Evolutionary conservation across 1,140 invertebrate genomes (phyloP).

Genomic region (Coelopa frigida): DNA sequence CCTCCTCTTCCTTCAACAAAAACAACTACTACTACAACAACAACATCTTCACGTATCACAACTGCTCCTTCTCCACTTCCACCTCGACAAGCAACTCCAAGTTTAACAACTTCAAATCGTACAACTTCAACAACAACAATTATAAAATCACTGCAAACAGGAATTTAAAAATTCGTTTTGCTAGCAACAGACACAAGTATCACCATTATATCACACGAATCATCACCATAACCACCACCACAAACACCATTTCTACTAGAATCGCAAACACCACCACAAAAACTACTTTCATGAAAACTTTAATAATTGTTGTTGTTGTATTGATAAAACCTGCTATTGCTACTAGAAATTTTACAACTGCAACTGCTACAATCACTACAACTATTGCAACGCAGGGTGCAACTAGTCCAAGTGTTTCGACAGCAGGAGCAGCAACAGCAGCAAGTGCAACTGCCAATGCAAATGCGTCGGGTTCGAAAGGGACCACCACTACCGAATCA

Average conservation of each 20-base stretch:
- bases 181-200: slow-evolving; percentile 7
- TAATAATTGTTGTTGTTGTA: slow-evolving; percentile 12
- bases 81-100: slow-evolving; percentile 12
- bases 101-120: slow-evolving; percentile 2
- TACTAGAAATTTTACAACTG: slow-evolving; percentile 3
- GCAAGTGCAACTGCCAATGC: neutral
- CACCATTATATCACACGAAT: slow-evolving; percentile 12
- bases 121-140: slow-evolving; percentile 7
- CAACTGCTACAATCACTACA: slow-evolving; percentile 10
- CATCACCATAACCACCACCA: slow-evolving; percentile 9
- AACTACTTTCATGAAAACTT: slow-evolving; percentile 5
- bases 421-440: slow-evolving; percentile 12
- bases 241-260: slow-evolving; percentile 4
- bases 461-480: neutral
- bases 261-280: slow-evolving; percentile 9
- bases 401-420: slow-evolving; percentile 13
- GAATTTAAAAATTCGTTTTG: too few species aligned
- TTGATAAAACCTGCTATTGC: slow-evolving; percentile 6
- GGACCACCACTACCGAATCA: neutral
- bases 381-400: slow-evolving; percentile 8
- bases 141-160: slow-evolving; percentile 4
- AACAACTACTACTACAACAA: slow-evolving; percentile 19
- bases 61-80: slow-evolving; percentile 37
- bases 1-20: slow-evolving; percentile 25
- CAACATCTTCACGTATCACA: slow-evolving; percentile 39